Base-by-base conservation (phyloP, 1,140 invertebrate species). In the Hyposmocoma kahamanoa region DNA sequence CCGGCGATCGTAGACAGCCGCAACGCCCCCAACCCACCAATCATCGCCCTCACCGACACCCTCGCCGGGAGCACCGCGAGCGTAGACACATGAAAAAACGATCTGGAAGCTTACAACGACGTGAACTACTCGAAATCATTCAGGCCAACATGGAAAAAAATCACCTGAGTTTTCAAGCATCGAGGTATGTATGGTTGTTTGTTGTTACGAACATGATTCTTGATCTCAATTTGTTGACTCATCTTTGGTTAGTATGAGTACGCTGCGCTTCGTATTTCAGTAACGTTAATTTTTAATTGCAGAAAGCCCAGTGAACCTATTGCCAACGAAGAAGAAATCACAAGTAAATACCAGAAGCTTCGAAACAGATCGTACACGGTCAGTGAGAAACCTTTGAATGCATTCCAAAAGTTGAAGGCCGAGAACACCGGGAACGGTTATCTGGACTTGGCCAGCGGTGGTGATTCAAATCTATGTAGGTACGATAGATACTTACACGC, bases 71-170 rank as follows among this genome's bases (percentile, higher is more conserved):
- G 39, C 71, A 66, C 17, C 60, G 74, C 10, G 68, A 84, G 59
- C 64, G 80, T 5, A 83, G 75, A 52, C 76, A 82, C 36, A 55
- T 62, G 3, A 87, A 88, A 53, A 88, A 88, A 56, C 87, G 90
- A 53, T 91, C 90, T 20, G 90, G 92, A 48, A 92, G 92, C 49
- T 86, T 94, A 54, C 94, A 95, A 70, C 88, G 93, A 58, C 92
- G 94, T 68, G 93, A 95, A 82, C 87, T 96, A 54, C 90, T 95
- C 46, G 93, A 95, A 84, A 93, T 96, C 59, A 94, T 96, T 64
- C 92, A 96, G 81, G 93, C 94, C 48, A 96, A 96, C 76, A 95
- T 96, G 94, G 94, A 96, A 80, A 94, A 95, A 84, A 96, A 96
- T 82, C 94, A 95, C 80, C 87, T 93, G 87, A 92, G 91, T 90